phyloP scores from a whole-genome alignment of 1,140 invertebrate genomes.

The Probaryconus sp. region DNA sequence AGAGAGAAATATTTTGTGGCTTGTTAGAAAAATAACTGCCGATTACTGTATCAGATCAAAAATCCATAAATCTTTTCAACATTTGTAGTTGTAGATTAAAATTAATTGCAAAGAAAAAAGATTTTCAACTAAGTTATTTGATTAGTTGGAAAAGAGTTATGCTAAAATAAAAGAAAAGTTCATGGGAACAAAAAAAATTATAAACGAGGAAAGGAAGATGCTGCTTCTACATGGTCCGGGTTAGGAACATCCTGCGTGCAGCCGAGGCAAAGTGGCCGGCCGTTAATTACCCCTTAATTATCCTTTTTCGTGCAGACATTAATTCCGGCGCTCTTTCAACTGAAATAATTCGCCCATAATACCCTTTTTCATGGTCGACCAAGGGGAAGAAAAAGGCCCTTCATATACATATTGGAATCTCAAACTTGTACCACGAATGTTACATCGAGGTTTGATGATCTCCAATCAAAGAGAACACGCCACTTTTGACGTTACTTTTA shows the following conservation, averaged over 20 bases:
- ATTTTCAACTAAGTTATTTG: too few relatives aligned
- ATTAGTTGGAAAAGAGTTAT: too few relatives aligned
- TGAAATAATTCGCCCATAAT: conserved; percentile 19
- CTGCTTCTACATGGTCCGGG: conserved; percentile 30
- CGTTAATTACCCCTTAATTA: conserved; percentile 66
- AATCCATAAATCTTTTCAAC: too few relatives aligned
- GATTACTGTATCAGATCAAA: too few relatives aligned
- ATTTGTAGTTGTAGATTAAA: too few relatives aligned
- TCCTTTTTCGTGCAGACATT: conserved; percentile 49
- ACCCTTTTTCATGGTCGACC: neutral
- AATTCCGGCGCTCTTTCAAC: conserved; percentile 30
- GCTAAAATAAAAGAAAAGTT: too few relatives aligned
- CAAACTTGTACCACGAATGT: neutral
- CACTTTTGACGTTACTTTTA: neutral
- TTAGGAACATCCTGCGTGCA: conserved; percentile 27
- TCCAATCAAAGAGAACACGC: conserved; percentile 6
- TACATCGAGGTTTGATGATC: neutral
- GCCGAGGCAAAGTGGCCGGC: conserved; percentile 29
- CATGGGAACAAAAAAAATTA: too few relatives aligned
- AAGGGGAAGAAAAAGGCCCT: neutral
- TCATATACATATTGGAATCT: neutral
- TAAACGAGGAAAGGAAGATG: conserved; percentile 28
- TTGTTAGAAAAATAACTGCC: too few relatives aligned
- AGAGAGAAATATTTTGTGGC: too few relatives aligned
- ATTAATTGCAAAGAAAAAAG: too few relatives aligned